Base-by-base conservation (phyloP, 2,113 vertebrate species). In the Hucho hucho region DNA sequence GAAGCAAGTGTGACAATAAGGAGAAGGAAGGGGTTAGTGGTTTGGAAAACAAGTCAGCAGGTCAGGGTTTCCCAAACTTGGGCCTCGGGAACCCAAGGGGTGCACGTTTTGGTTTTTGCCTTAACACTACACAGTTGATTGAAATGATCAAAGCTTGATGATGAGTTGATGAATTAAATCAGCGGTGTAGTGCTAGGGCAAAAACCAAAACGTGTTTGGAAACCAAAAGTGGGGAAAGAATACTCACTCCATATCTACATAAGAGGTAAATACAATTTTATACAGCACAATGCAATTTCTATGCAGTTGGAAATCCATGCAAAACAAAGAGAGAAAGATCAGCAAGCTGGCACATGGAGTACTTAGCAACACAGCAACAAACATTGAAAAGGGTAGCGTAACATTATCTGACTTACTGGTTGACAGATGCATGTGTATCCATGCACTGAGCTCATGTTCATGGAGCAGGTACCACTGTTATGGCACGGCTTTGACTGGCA, bases 401-500 rank as follows among this genome's bases (percentile, higher is more conserved):
- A 20, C 25, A 5, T 18, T 4, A 18, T 11, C 49, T 43, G 0
- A 88, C 96, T 94, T 91, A 98, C 97, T 66, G 83, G 89, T 24
- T 80, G 87, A 74, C 97, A 98, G 61, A 90, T 91, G 83, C 97
- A 98, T 76, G 88, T 95, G 91, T 96, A 98, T 12, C 96, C 96
- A 3, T 95, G 94, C 0, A 92, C 92, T 72, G 95, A 94, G 74
- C 93, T 97, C 85, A 91, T 94, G 91, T 96, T 96, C 87, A 96
- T 95, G 0, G 92, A 92, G 70, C 97, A 98, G 49, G 85, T 74
- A 0, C 95, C 97, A 0, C 94, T 90, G 0, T 96, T 95, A 69
- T 93, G 93, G 69, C 97, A 98, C 0, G 96, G 97, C 80, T 90
- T 94, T 3, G 93, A 93, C 37, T 92, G 90, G 85, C 97, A 98